Base-by-base conservation (phyloP, 2,888 invertebrate genomes). In the Pherbina coryleti region DNA sequence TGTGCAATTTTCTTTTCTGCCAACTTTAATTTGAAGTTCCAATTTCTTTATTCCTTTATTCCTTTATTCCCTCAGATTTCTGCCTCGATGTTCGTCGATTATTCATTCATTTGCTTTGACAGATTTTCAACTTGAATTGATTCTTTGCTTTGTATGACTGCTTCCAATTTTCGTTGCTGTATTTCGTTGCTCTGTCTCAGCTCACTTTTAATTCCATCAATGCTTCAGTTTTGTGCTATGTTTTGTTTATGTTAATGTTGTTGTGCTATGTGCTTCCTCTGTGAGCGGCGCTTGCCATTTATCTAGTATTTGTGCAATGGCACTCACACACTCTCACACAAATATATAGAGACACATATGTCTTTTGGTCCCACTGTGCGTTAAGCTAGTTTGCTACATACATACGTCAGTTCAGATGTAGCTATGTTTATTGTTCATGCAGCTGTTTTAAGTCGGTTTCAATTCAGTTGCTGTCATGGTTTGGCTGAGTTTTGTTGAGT, bases 91-190 rank as follows among this genome's bases (percentile, higher is more conserved):
- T 60, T 60, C 60, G 25, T 60, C 60, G 28, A 60, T 60, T 60
- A 60, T 28, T 31, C 31, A 31, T 64, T 51, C 69, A 69, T 69
- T 49, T 25, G 69, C 49, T 69, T 69, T 69, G 69, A 69, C 69
- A 69, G 69, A 69, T 51, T 51, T 69, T 31, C 64, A 31, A 64
- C 64, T 31, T 31, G 64, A 64, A 64, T 64, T 64, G 64, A 31
- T 64, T 64, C 28, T 64, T 14, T 44, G 44, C 44, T 44, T 44
- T 44, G 44, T 44, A 44, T 44, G 14, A 11, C 44, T 44, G 11
- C 44, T 44, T 37, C 44, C 44, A 44, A 11, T 44, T 60, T 28
- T 28, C 57, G 19, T 60, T 60, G 57, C 55, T 19, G 19, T 55
- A 22, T 44, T 9, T 14, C 14, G 44, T 57, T 60, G 57, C 28